Conservation (phyloP, 2,113 vertebrate species). For the Mesocricetus auratus region DNA sequence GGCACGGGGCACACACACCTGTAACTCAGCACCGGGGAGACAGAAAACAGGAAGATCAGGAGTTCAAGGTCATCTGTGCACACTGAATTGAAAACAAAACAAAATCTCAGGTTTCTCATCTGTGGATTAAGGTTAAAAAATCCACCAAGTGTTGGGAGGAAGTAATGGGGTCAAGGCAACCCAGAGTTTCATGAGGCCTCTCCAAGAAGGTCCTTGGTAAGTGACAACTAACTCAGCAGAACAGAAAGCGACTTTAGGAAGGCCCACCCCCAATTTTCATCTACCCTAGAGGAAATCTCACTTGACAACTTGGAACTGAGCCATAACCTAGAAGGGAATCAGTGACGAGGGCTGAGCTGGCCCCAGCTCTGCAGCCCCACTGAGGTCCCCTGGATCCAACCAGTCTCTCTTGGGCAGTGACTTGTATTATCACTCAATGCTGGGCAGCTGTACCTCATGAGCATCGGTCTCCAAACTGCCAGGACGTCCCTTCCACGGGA, state of each 20-base stretch:
- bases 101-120: background rate
- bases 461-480: background rate
- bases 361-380: background rate
- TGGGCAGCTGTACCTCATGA: background rate
- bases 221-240: background rate
- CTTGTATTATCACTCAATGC: accelerated
- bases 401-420: background rate
- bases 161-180: background rate
- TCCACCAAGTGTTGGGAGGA: background rate
- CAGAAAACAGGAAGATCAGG: background rate
- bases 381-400: too few species aligned
- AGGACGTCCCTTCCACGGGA: too few species aligned
- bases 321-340: background rate
- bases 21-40: background rate
- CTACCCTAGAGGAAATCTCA: background rate
- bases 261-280: background rate
- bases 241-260: background rate
- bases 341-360: accelerated
- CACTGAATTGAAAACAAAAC: background rate
- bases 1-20: background rate
- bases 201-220: background rate
- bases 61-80: background rate
- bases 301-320: background rate
- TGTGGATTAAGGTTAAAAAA: background rate
- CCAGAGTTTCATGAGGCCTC: accelerated